These are phyloP conservation scores for Agonopterix alstromeriana DNA, from an alignment of 2,888 invertebrate species.

Conservation along the genomic window DNA sequence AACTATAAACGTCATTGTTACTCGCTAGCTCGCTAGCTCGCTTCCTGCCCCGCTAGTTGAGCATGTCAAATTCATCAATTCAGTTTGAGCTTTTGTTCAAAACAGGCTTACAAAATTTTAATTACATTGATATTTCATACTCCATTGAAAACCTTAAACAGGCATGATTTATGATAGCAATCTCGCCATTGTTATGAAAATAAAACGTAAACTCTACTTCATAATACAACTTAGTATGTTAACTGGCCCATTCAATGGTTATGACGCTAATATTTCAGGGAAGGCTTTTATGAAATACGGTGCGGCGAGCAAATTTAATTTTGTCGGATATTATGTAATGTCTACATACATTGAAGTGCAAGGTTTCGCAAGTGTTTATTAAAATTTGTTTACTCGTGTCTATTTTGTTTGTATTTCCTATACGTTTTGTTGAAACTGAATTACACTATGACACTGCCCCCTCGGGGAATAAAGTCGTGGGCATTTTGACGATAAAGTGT, in stretches of 20 bases:
- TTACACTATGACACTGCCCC: no score
- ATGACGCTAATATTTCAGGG: constrained; percentile 16
- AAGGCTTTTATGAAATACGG: constrained; percentile 25
- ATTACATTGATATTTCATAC: background rate
- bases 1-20: no score
- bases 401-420: no score
- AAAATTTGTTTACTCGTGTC: no score
- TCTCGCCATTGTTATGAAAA: constrained; percentile 31
- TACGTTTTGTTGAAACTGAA: no score
- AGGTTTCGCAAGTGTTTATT: no score
- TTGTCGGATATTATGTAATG: constrained; percentile 11
- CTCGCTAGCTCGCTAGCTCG: no score
- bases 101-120: background rate
- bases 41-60: no score
- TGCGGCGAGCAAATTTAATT: constrained; percentile 30
- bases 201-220: constrained; percentile 30
- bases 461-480: no score
- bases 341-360: background rate
- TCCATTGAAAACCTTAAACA: constrained; percentile 9
- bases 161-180: constrained; percentile 28
- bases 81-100: no score
- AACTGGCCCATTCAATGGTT: constrained; percentile 10
- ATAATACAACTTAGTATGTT: constrained; percentile 21
- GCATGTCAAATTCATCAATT: no score
- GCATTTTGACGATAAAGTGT: no score